phyloP scores from a whole-genome alignment of 2,888 invertebrate species.

The Parnassius mnemosyne region DNA sequence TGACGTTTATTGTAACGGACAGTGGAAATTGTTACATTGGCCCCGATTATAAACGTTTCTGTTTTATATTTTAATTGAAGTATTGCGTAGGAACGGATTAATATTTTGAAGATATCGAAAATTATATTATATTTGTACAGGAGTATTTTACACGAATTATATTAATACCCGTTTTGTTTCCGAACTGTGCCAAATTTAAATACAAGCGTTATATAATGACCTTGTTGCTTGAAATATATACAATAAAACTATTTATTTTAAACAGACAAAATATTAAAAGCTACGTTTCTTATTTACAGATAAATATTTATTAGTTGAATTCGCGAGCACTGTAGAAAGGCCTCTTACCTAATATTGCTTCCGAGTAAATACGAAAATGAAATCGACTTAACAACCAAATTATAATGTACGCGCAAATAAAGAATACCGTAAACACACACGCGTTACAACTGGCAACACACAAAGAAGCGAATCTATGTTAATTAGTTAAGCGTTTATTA shows the following conservation, averaged over 20 bases:
- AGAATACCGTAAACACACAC: constrained; percentile 45
- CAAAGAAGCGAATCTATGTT: constrained; percentile 63
- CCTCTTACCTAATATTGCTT: constrained; percentile 59
- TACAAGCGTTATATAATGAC: constrained; percentile 1
- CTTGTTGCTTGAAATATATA: constrained; percentile 4
- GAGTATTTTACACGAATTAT: constrained; percentile 15
- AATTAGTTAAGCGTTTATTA: constrained; percentile 48
- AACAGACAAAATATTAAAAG: constrained; percentile 10
- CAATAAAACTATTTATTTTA: constrained; percentile 10
- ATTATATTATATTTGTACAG: constrained; percentile 7
- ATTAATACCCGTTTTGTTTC: constrained; percentile 31
- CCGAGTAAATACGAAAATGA: constrained; percentile 36
- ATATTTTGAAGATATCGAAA: constrained; percentile 29
- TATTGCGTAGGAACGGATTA: constrained; percentile 66
- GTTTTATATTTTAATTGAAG: constrained; percentile 26
- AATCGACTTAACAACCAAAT: constrained; percentile 32
- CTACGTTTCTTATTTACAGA: constrained; percentile 14
- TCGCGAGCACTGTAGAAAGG: constrained; percentile 31
- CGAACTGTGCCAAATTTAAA: constrained; percentile 33
- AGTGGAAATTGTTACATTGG: constrained; percentile 43
- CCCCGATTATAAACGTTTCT: constrained; percentile 48
- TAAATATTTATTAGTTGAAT: constrained; percentile 30
- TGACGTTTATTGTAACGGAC: constrained; percentile 9
- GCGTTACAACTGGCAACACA: constrained; percentile 51
- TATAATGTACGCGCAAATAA: constrained; percentile 52